Percentiles rank a stretch among this genome's conserved stretches.
Conservation (phyloP, 2,888 invertebrate genomes). For the Cetonia aurata region DNA sequence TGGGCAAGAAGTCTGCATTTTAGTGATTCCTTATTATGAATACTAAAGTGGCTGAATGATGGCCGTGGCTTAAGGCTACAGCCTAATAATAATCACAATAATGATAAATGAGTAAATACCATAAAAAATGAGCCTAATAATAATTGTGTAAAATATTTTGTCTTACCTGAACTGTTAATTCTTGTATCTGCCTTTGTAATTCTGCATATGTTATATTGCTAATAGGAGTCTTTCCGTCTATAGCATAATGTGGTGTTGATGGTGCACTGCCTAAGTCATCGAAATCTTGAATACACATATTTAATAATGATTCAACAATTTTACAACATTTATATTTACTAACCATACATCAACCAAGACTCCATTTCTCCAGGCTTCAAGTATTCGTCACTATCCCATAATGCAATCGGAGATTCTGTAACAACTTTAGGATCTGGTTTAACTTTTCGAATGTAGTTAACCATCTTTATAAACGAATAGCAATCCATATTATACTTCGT, state of each 20-base stretch:
- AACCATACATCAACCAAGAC: constrained; percentile 87
- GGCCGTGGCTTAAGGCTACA: too few relatives aligned
- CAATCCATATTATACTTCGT: constrained; percentile 82
- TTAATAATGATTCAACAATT: constrained; percentile 44
- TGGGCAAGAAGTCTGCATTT: too few relatives aligned
- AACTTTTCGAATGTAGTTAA: constrained; percentile 82
- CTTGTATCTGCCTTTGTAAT: constrained; percentile 64
- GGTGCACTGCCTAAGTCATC: constrained; percentile 68
- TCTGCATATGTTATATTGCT: constrained; percentile 64
- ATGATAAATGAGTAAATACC: too few relatives aligned
- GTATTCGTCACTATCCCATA: constrained; percentile 84
- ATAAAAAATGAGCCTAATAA: background rate
- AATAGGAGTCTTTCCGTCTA: constrained; percentile 65
- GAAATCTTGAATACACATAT: constrained; percentile 63
- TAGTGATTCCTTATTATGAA: too few relatives aligned
- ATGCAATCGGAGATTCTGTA: constrained; percentile 66
- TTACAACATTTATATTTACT: constrained; percentile 42
- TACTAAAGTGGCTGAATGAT: too few relatives aligned
- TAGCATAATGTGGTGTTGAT: constrained; percentile 66
- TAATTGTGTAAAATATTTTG: background rate
- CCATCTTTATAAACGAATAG: constrained; percentile 84
- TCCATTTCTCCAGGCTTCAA: constrained; percentile 83
- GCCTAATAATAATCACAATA: constrained; percentile 18
- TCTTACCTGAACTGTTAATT: constrained; percentile 62
- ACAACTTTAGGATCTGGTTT: constrained; percentile 72